These are phyloP conservation scores for Anoplophora glabripennis DNA, from an alignment of 1,140 invertebrate species.

Conservation along the genomic window DNA sequence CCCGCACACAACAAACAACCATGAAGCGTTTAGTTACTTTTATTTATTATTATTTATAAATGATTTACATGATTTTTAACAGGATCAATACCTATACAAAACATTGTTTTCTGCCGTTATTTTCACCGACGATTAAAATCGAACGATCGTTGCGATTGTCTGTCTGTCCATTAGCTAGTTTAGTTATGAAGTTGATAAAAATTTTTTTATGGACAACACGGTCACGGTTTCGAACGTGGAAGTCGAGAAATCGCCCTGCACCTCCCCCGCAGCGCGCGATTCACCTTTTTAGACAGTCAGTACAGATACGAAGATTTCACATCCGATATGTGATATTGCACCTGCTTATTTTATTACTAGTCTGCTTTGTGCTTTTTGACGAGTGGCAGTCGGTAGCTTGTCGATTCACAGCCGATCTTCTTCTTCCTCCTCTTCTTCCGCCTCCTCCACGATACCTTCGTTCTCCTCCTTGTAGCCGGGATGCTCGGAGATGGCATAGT, in stretches of 20 bases:
- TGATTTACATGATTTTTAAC: conserved; percentile 44
- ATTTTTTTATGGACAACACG: conserved; percentile 3
- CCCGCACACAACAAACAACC: conserved; percentile 6
- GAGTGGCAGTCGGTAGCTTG: conserved; percentile 48
- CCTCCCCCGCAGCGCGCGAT: conserved; percentile 1
- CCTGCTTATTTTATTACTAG: conserved; percentile 32
- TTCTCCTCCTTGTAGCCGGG: conserved; percentile 86
- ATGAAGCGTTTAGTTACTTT: background rate
- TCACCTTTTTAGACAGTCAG: background rate
- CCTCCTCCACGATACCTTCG: conserved; percentile 76
- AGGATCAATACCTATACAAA: conserved; percentile 42
- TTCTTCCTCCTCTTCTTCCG: conserved; percentile 74
- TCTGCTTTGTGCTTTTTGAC: conserved; percentile 40
- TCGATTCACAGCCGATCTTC: conserved; percentile 72
- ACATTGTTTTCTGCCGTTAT: conserved; percentile 12
- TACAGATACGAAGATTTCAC: conserved; percentile 27
- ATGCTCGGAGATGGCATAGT: conserved; percentile 92
- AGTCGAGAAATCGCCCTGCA: conserved; percentile 11
- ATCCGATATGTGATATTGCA: conserved; percentile 45
- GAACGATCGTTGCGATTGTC: conserved; percentile 20
- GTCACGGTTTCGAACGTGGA: conserved; percentile 7
- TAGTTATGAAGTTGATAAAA: background rate
- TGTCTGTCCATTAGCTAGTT: conserved; percentile 4
- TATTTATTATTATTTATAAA: conserved; percentile 32
- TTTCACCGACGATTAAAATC: conserved; percentile 22